Conservation (phyloP, 2,797 vertebrate species). For the Vipera latastei region DNA sequence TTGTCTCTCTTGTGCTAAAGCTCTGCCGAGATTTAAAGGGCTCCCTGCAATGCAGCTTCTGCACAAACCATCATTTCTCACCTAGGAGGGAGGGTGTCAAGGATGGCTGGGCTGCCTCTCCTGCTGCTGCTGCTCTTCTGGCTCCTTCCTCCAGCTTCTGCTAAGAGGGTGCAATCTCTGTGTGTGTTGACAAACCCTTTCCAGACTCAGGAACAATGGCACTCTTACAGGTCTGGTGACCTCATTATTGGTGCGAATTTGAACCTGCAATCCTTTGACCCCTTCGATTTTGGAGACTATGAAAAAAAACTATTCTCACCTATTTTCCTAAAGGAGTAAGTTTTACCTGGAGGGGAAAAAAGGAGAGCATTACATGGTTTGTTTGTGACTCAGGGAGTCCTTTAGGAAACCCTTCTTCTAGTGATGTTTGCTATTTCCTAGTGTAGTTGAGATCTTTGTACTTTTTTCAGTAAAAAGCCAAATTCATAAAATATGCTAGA, state of each 20-base stretch:
- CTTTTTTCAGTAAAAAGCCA: no score
- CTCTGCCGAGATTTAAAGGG: no score
- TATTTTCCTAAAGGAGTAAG: neutral
- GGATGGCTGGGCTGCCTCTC: neutral
- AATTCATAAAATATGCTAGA: no score
- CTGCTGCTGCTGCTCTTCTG: neutral
- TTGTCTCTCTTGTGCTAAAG: no score
- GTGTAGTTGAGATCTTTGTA: no score
- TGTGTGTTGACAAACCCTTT: neutral
- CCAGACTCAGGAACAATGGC: neutral
- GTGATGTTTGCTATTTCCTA: no score
- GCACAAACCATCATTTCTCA: neutral
- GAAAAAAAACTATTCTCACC: no score
- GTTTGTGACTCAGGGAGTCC: neutral
- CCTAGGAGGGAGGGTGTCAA: neutral
- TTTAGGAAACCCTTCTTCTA: neutral
- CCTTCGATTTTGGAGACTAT: no score
- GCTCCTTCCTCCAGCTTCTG: neutral
- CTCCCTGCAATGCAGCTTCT: no score
- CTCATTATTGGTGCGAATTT: neutral
- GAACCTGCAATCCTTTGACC: no score
- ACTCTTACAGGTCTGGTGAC: neutral
- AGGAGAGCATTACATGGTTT: neutral
- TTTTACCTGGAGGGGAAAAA: neutral
- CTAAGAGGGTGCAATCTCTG: neutral